These are phyloP conservation scores for Porites evermanni DNA, from an alignment of 92 coral and sea anemone genomes.

Conservation along the genomic window DNA sequence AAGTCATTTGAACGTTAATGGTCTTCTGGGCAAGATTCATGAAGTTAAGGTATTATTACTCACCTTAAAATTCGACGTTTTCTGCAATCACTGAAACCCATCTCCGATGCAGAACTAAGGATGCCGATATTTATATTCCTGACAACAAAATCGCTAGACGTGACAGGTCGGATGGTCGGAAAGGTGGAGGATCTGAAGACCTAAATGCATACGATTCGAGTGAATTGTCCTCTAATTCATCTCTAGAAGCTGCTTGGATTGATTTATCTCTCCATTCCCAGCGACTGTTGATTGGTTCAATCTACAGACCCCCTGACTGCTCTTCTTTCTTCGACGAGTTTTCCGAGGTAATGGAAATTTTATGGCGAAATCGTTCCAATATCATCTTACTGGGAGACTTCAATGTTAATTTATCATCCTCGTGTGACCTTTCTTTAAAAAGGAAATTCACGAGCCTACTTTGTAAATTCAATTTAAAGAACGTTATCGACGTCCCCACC, in stretches of 20 bases:
- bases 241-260: no score
- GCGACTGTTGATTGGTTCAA: no score
- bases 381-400: conserved; percentile 52
- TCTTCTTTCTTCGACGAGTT: conserved; percentile 28
- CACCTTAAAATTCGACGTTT: not conserved
- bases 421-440: conserved; percentile 15
- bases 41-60: conserved; percentile 1
- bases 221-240: no score
- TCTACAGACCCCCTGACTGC: conserved; percentile 18
- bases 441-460: conserved; percentile 18
- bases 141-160: not conserved
- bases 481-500: conserved; percentile 72
- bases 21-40: conserved; percentile 14
- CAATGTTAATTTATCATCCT: conserved; percentile 15
- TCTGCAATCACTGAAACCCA: not conserved
- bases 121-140: not conserved
- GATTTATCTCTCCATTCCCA: no score
- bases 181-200: no score
- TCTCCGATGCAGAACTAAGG: not conserved
- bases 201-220: no score
- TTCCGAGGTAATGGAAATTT: conserved; percentile 10
- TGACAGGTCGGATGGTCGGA: no score
- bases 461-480: conserved; percentile 38
- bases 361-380: conserved; percentile 42
- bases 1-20: not conserved